phyloP scores from a whole-genome alignment of 2,888 invertebrate genomes.

The Lamellibrachia satsuma region DNA sequence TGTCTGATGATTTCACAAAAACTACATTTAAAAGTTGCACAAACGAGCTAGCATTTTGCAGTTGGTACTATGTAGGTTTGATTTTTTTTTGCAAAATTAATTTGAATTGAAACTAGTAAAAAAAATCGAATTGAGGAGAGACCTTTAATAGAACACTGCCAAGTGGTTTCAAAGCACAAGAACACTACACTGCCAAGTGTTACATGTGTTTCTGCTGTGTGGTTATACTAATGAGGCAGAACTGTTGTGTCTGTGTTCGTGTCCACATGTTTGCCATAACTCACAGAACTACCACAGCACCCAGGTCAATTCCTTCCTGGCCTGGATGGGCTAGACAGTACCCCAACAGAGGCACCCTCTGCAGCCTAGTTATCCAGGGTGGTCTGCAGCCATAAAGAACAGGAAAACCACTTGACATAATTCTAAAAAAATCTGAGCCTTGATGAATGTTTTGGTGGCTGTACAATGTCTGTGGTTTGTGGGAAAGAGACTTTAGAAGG shows the following conservation, averaged over 20 bases:
- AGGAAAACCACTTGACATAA: slow-evolving; percentile 9
- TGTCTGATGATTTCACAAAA: no score
- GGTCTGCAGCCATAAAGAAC: neutral
- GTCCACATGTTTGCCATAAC: slow-evolving; percentile 13
- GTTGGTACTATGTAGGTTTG: no score
- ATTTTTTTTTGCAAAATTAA: no score
- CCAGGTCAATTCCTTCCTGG: neutral
- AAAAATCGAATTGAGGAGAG: no score
- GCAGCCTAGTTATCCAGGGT: neutral
- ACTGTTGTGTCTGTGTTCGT: neutral
- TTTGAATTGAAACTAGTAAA: no score
- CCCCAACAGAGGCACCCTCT: neutral
- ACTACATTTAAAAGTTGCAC: no score
- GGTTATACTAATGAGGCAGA: neutral
- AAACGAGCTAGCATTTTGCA: no score
- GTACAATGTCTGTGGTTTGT: neutral
- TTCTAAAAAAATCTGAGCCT: neutral
- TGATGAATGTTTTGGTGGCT: neutral
- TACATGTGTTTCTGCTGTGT: neutral
- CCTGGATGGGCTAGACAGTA: neutral
- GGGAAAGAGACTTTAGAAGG: neutral
- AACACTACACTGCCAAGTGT: neutral
- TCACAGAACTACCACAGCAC: neutral
- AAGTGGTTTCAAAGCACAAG: no score
- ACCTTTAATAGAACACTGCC: no score